phyloP scores from a whole-genome alignment of 2,113 vertebrate genomes.

The Mesembrinibis cayennensis region DNA sequence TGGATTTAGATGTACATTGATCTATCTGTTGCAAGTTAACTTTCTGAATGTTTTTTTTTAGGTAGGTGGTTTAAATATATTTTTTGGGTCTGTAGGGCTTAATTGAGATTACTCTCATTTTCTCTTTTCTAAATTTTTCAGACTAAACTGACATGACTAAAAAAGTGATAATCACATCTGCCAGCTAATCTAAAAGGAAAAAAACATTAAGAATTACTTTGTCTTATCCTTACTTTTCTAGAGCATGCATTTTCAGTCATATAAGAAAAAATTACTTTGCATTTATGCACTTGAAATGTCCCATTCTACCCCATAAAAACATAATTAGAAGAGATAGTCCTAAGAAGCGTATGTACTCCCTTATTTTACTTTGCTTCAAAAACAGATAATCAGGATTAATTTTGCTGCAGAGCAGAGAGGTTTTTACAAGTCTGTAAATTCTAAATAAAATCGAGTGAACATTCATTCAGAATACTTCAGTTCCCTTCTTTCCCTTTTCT shows the following conservation, averaged over 20 bases:
- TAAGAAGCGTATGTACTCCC: neutral
- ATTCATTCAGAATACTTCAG: neutral
- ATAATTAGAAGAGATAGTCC: neutral
- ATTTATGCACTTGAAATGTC: neutral
- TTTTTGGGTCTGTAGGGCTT: neutral
- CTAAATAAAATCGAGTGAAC: neutral
- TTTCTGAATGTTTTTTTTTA: neutral
- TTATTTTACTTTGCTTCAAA: neutral
- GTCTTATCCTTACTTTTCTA: neutral
- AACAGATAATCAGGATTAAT: constrained; percentile 13
- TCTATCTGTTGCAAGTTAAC: neutral
- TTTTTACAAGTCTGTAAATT: neutral
- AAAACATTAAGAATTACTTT: neutral
- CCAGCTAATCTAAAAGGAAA: neutral
- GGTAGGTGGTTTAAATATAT: neutral
- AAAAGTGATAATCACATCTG: neutral
- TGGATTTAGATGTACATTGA: neutral
- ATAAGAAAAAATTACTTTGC: neutral
- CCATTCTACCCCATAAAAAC: neutral
- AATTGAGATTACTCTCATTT: neutral
- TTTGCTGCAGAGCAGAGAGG: neutral
- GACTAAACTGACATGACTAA: neutral
- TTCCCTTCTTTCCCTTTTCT: neutral
- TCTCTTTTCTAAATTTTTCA: neutral
- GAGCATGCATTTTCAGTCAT: neutral